phyloP scores from a whole-genome alignment of 2,797 vertebrate species.

The Amblyopsis hoosieri region DNA sequence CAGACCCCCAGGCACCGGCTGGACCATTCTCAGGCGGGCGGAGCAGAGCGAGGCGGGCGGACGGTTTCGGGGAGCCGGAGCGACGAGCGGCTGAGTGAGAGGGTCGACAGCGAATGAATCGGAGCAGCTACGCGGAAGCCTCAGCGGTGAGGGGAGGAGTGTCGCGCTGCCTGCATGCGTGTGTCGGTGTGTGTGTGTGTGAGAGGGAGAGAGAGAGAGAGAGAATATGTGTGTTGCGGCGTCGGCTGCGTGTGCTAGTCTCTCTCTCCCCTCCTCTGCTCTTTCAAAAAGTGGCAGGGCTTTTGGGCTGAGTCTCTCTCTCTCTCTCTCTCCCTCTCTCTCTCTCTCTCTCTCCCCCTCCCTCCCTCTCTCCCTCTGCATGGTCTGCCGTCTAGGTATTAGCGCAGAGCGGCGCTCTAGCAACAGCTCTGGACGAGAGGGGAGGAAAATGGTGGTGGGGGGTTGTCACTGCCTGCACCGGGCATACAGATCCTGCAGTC shows the following conservation, averaged over 20 bases:
- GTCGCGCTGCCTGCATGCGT: constrained; percentile 43
- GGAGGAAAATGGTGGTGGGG: constrained; percentile 10
- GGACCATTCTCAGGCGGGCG: constrained; percentile 80
- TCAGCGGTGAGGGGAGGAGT: constrained; percentile 56
- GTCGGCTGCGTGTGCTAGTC: constrained; percentile 66
- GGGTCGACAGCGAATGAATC: constrained; percentile 72
- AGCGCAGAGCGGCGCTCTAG: constrained; percentile 61
- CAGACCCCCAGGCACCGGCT: constrained; percentile 83
- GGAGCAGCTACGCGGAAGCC: constrained; percentile 69
- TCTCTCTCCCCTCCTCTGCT: constrained; percentile 67
- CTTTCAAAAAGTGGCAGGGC: constrained; percentile 46
- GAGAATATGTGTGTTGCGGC: constrained; percentile 45
- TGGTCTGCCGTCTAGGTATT: constrained; percentile 60
- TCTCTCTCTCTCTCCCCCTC: constrained; percentile 29
- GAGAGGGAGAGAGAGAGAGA: constrained; percentile 15
- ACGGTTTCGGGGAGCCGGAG: constrained; percentile 16
- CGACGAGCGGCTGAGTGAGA: constrained; percentile 69
- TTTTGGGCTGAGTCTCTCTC: background rate
- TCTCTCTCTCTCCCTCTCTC: constrained; percentile 4
- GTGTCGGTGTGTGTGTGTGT: constrained; percentile 17
- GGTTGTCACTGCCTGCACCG: constrained; percentile 56
- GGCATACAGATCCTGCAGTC: constrained; percentile 38
- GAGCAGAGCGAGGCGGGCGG: constrained; percentile 63
- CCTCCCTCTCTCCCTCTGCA: constrained; percentile 60
- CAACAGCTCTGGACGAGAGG: constrained; percentile 71